These are phyloP conservation scores for Drosophila tropicalis DNA, from an alignment of 1,140 invertebrate species.

Conservation along the genomic window DNA sequence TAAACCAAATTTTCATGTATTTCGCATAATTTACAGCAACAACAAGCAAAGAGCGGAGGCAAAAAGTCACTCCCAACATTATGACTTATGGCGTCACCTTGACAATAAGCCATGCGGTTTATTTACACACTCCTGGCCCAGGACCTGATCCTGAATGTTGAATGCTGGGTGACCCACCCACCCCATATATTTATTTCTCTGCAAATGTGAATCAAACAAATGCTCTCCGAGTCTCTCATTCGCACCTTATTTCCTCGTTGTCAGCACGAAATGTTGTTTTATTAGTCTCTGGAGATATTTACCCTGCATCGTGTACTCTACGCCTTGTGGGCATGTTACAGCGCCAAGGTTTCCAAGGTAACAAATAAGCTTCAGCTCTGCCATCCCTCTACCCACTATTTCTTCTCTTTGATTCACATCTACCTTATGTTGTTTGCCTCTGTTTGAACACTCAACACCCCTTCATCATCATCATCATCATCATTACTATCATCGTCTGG, in stretches of 20 bases:
- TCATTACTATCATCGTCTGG: constrained; percentile 1
- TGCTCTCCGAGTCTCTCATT: constrained; percentile 55
- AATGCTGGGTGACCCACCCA: not conserved
- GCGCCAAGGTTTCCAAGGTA: constrained; percentile 45
- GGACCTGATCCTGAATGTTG: constrained; percentile 26
- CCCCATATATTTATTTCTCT: not conserved
- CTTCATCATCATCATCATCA: not conserved
- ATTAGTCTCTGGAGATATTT: constrained; percentile 80
- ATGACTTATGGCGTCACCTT: constrained; percentile 79
- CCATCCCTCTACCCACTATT: not conserved
- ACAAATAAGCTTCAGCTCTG: constrained; percentile 56
- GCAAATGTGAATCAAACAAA: constrained; percentile 66
- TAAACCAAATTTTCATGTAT: constrained; percentile 63
- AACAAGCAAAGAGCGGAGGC: constrained; percentile 14
- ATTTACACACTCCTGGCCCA: constrained; percentile 34
- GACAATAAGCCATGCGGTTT: constrained; percentile 72
- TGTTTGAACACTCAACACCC: not conserved
- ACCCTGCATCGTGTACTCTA: constrained; percentile 45
- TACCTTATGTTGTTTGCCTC: constrained; percentile 4
- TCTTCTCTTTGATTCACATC: constrained; percentile 58
- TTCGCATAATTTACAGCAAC: constrained; percentile 58
- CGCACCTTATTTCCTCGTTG: constrained; percentile 78
- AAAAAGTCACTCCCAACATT: constrained; percentile 26
- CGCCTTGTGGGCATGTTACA: constrained; percentile 54
- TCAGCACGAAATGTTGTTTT: constrained; percentile 82